A percentile compares a stretch with the other conserved stretches of the same genome.
Conservation (phyloP, 2,888 invertebrate genomes). For the Tinea semifulvella region DNA sequence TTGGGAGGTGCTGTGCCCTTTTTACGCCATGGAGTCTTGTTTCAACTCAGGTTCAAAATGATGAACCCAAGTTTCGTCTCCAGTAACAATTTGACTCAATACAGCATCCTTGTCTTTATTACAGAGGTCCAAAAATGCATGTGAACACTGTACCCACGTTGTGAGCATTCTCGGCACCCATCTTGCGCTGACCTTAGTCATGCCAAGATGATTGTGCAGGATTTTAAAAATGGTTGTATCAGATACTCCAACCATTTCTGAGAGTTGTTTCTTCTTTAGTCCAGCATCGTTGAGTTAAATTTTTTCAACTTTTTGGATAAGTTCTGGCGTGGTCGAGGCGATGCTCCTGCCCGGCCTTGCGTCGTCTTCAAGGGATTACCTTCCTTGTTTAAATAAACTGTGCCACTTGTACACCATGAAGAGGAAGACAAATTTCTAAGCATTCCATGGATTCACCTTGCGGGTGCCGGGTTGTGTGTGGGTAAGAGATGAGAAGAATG, state of each 20-base stretch:
- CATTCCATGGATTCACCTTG: no score
- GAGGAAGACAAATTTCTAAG: no score
- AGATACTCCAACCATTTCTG: slow-evolving; percentile 5
- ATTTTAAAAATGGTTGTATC: slow-evolving; percentile 6
- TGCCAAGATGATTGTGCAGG: neutral
- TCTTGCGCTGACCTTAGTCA: slow-evolving; percentile 6
- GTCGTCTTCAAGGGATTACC: slow-evolving; percentile 18
- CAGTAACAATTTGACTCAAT: no score
- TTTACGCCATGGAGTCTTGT: neutral
- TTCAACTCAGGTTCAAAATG: no score
- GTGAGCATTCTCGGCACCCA: neutral
- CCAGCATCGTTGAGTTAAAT: neutral
- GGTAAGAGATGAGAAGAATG: no score
- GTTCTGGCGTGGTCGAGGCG: neutral
- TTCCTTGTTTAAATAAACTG: no score
- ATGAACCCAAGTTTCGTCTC: no score
- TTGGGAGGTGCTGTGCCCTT: neutral
- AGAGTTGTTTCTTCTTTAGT: slow-evolving; percentile 2
- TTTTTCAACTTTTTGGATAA: neutral
- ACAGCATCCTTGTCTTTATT: no score
- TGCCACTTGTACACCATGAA: no score
- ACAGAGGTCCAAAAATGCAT: no score
- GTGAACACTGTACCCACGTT: no score
- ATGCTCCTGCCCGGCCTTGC: slow-evolving; percentile 14
- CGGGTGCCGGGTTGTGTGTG: no score